Conservation (phyloP, 2,113 vertebrate species). For the Noturus placidus region DNA sequence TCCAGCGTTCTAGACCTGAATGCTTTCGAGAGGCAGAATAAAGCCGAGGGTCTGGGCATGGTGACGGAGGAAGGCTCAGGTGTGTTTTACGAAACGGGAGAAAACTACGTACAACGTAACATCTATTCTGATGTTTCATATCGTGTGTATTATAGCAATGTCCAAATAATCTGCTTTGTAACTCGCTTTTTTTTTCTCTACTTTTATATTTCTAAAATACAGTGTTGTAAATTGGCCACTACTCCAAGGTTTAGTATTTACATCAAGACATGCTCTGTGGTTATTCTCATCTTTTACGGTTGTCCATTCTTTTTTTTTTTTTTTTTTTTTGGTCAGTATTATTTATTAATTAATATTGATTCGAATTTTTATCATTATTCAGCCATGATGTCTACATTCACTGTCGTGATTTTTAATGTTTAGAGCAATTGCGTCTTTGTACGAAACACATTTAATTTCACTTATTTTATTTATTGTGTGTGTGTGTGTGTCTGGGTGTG, state of each 20-base stretch:
- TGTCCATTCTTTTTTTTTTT: conserved; percentile 3
- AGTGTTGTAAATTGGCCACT: conserved; percentile 17
- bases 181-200: not conserved
- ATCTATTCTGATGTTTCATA: not conserved
- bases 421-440: conserved; percentile 23
- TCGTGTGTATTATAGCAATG: not conserved
- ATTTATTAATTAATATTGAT: not conserved
- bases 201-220: conserved; percentile 9
- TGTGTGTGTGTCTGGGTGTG: not conserved
- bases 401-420: conserved; percentile 9
- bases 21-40: conserved; percentile 95
- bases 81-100: conserved; percentile 56
- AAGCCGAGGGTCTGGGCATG: conserved; percentile 96
- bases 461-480: conserved; percentile 32
- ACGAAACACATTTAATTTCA: conserved; percentile 30
- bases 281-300: not conserved
- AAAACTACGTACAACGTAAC: not conserved
- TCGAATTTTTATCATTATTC: not conserved
- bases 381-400: not conserved
- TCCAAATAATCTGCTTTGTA: not conserved
- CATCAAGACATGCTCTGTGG: not conserved
- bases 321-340: not conserved
- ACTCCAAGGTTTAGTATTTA: conserved; percentile 21
- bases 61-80: conserved; percentile 97
- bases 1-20: conserved; percentile 86